These are phyloP conservation scores for Sphaerophoria rueppellii DNA, from an alignment of 2,888 invertebrate species.

Conservation along the genomic window DNA sequence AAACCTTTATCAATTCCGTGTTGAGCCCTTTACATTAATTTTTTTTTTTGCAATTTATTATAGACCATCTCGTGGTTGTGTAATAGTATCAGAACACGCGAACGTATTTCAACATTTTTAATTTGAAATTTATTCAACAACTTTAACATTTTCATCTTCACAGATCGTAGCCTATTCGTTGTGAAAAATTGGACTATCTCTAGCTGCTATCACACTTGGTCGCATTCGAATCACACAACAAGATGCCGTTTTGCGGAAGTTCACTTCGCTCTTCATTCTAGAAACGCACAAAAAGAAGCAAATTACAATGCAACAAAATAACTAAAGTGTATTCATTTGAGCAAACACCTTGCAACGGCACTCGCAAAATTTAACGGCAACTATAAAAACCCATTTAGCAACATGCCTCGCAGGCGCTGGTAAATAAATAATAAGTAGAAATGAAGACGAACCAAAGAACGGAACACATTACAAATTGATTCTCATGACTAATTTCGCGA, in stretches of 20 bases:
- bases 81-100: conserved; percentile 59
- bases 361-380: conserved; percentile 64
- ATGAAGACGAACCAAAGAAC: not conserved
- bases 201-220: not conserved
- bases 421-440: not conserved
- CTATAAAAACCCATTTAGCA: conserved; percentile 69
- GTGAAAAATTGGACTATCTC: conserved; percentile 9
- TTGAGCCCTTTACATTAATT: conserved; percentile 45
- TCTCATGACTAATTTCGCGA: conserved; percentile 67
- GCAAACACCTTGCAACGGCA: conserved; percentile 58
- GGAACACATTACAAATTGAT: conserved; percentile 65
- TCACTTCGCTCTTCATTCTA: not conserved
- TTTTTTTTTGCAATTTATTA: conserved; percentile 63
- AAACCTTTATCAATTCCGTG: not conserved
- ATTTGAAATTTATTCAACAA: conserved; percentile 59
- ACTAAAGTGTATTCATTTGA: conserved; percentile 41
- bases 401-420: conserved; percentile 49
- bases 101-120: conserved; percentile 43
- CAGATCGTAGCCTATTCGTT: conserved; percentile 3
- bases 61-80: conserved; percentile 9
- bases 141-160: conserved; percentile 35
- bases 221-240: conserved; percentile 4
- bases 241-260: conserved; percentile 64
- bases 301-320: conserved; percentile 32
- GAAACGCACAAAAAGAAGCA: conserved; percentile 19